Conservation (phyloP, 1,140 invertebrate genomes). For the Drosophila equinoxialis region DNA sequence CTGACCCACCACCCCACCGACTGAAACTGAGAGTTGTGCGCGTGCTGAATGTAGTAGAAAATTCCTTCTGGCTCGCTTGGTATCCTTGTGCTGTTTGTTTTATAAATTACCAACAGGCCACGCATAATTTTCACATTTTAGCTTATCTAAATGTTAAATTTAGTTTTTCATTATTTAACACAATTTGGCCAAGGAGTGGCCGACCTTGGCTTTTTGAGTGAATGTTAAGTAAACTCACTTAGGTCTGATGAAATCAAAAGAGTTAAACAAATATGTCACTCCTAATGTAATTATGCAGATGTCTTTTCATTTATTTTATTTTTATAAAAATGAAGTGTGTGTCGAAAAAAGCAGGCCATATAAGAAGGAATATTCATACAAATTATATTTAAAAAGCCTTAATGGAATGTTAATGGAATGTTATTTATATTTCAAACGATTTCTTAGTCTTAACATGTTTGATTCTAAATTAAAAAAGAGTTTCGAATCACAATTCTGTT, state of each 20-base stretch:
- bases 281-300: neutral
- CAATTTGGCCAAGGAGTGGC: constrained; percentile 30
- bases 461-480: too few relatives aligned
- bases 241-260: neutral
- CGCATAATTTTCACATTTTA: constrained; percentile 77
- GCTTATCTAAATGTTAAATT: constrained; percentile 80
- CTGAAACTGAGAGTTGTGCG: constrained; percentile 4
- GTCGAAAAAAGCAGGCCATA: too few relatives aligned
- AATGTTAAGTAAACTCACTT: neutral
- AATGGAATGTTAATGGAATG: too few relatives aligned
- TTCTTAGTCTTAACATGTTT: too few relatives aligned
- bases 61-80: neutral
- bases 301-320: too few relatives aligned
- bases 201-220: neutral
- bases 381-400: too few relatives aligned
- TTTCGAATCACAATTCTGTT: too few relatives aligned
- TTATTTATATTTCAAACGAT: too few relatives aligned
- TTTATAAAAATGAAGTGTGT: too few relatives aligned
- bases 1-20: too few relatives aligned
- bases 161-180: constrained; percentile 80
- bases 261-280: constrained; percentile 2
- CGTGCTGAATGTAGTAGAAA: constrained; percentile 7
- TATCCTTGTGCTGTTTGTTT: constrained; percentile 60
- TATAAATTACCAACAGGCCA: constrained; percentile 60
- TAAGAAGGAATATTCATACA: too few relatives aligned